Conservation (phyloP, 2,888 invertebrate species). For the Sesia bembeciformis region DNA sequence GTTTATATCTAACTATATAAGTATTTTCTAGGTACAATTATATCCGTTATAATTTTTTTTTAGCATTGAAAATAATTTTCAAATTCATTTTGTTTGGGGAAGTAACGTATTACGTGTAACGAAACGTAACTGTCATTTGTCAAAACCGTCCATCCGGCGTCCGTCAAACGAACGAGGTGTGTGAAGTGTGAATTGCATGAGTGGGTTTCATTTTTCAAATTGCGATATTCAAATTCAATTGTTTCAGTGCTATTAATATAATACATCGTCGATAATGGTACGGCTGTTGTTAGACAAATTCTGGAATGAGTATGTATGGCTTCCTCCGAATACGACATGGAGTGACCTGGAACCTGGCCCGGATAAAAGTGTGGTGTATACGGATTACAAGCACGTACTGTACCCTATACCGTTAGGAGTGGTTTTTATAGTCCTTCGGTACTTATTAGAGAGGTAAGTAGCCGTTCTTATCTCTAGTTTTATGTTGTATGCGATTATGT, state of each 20-base stretch:
- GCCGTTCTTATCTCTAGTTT: constrained; percentile 4
- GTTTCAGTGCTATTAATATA: background rate
- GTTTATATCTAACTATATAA: too few relatives aligned
- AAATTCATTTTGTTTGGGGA: too few relatives aligned
- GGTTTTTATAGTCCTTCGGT: constrained; percentile 83
- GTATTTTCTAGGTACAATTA: too few relatives aligned
- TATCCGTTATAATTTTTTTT: too few relatives aligned
- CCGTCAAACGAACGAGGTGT: background rate
- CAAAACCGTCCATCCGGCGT: background rate
- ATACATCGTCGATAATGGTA: constrained; percentile 37
- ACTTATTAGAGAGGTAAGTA: constrained; percentile 89
- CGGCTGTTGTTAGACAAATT: constrained; percentile 69
- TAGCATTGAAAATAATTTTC: too few relatives aligned
- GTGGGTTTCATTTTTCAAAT: background rate
- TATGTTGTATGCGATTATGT: background rate
- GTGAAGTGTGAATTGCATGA: background rate
- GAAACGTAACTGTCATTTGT: background rate
- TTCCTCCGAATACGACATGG: constrained; percentile 95
- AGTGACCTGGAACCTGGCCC: constrained; percentile 85
- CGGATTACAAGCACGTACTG: constrained; percentile 86
- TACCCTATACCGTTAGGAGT: constrained; percentile 89
- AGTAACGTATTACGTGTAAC: background rate
- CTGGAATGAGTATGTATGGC: constrained; percentile 92
- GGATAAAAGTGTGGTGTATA: constrained; percentile 81
- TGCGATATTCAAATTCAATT: background rate